Evolutionary conservation across 2,113 vertebrate species (phyloP).

Genomic region (Spea bombifrons): DNA sequence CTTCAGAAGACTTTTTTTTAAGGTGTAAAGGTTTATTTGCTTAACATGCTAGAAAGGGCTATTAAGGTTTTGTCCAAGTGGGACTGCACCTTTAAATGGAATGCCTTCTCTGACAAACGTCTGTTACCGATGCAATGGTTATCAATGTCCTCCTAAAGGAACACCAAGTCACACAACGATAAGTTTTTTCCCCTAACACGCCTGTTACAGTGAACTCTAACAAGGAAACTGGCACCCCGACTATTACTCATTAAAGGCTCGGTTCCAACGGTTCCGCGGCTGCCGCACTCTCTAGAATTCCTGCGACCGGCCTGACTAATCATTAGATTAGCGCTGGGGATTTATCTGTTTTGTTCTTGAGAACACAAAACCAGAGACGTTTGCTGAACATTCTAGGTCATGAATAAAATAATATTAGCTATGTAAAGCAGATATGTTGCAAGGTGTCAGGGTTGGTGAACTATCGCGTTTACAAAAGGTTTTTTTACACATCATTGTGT

Average conservation of each 20-base stretch:
- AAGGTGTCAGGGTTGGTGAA: not conserved
- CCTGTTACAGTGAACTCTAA: not conserved
- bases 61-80: too few relatives aligned
- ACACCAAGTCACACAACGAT: too few relatives aligned
- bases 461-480: too few relatives aligned
- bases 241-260: not conserved
- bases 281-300: not conserved
- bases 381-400: not conserved
- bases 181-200: not conserved
- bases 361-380: not conserved
- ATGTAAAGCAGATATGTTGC: not conserved
- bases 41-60: too few relatives aligned
- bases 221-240: slow-evolving; percentile 19
- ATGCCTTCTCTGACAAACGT: too few relatives aligned
- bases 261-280: slow-evolving; percentile 13
- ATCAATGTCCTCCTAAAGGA: too few relatives aligned
- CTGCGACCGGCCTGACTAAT: not conserved
- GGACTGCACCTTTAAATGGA: too few relatives aligned
- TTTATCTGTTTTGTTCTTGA: slow-evolving; percentile 5
- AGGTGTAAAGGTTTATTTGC: too few relatives aligned
- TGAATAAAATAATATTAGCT: not conserved
- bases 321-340: slow-evolving; percentile 2
- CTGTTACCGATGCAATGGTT: too few relatives aligned
- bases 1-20: too few relatives aligned
- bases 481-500: too few relatives aligned